Percentiles rank a stretch among this genome's conserved stretches.
Conservation (phyloP, 2,797 vertebrate species). For the Danio jaintianensis region DNA sequence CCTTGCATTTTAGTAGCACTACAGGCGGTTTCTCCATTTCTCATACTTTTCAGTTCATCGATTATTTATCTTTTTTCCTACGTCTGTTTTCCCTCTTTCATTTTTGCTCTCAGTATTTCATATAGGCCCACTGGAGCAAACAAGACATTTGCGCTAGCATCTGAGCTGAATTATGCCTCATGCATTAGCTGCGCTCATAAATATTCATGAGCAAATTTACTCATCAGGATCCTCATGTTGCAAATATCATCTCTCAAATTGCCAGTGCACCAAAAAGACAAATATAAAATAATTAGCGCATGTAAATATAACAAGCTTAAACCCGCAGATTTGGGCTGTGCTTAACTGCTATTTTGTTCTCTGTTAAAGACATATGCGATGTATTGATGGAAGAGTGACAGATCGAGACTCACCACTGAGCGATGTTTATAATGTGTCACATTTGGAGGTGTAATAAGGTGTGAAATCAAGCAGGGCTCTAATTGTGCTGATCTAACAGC, state of each 20-base stretch:
- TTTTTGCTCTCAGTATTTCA: not conserved
- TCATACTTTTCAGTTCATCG: not conserved
- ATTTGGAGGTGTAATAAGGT: slow-evolving; percentile 63
- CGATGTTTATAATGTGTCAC: slow-evolving; percentile 39
- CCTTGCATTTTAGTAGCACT: not conserved
- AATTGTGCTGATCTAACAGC: slow-evolving; percentile 53
- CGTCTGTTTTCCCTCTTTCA: slow-evolving; percentile 8
- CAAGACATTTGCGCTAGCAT: slow-evolving; percentile 46
- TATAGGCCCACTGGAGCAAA: slow-evolving; percentile 8
- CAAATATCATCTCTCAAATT: slow-evolving; percentile 58
- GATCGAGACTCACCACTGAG: not conserved
- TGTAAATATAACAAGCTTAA: slow-evolving; percentile 42
- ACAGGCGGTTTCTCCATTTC: not conserved
- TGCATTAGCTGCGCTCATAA: slow-evolving; percentile 50
- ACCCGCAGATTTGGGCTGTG: slow-evolving; percentile 1
- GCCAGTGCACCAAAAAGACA: slow-evolving; percentile 40
- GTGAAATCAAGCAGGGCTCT: slow-evolving; percentile 53
- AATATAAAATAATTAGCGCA: slow-evolving; percentile 45
- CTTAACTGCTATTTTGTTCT: slow-evolving; percentile 17
- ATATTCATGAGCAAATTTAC: slow-evolving; percentile 58
- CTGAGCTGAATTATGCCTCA: slow-evolving; percentile 50
- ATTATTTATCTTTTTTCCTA: not conserved
- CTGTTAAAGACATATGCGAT: not conserved
- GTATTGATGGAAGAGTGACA: slow-evolving; percentile 9
- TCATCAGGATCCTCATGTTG: slow-evolving; percentile 42